Evolutionary conservation across 2,888 invertebrate species (phyloP), one percentile per base, ranked within the genome.

Genomic region (Callyntrura guangdongensis): DNA sequence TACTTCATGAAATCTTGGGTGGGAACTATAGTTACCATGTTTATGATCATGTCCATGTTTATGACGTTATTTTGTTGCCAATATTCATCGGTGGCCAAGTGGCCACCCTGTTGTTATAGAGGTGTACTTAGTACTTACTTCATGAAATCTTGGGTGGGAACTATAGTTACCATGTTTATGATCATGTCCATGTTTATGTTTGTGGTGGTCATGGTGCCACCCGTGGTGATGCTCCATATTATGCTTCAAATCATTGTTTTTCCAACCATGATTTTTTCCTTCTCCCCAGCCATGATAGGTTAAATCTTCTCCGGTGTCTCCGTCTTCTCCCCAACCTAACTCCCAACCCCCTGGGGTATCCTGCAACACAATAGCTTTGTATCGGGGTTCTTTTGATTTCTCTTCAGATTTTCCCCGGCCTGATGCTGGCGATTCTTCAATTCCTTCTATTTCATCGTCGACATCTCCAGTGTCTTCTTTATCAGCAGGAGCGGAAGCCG

Each of bases 151-250:
- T n/a, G n/a, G n/a, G n/a, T n/a, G n/a, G n/a, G n/a, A n/a, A n/a
- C n/a, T n/a, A n/a, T n/a, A 53, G 2, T 53, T 14, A 53, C 53
- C 53, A 53, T 53, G 53, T 53, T 53, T 53, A 49, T 45, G 79
- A 20, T 79, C 49, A 69, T 84, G 84, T 0, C 84, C 85, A 53
- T 86, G 86, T 17, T 86, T 59, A 83, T 83, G n/a, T n/a, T n/a
- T n/a, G n/a, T n/a, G 83, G 49, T 84, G 47, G 17, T 67, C 84
- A 17, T 84, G 84, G 64, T 83, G 83, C 83, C 83, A 83, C 0
- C 83, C 83, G 47, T 79, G 77, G 9, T 81, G 59, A 56, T 25
- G 61, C 5, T 61, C 82, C 25, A 14, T 20, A 3, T 67, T 49
- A 45, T 67, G 45, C 12, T 84, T 47, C 67, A 64, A 64, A 12